Percentiles rank a stretch among this genome's conserved stretches.
Evolutionary conservation across 2,113 vertebrate genomes (phyloP).

Genomic region (Oryzias javanicus): DNA sequence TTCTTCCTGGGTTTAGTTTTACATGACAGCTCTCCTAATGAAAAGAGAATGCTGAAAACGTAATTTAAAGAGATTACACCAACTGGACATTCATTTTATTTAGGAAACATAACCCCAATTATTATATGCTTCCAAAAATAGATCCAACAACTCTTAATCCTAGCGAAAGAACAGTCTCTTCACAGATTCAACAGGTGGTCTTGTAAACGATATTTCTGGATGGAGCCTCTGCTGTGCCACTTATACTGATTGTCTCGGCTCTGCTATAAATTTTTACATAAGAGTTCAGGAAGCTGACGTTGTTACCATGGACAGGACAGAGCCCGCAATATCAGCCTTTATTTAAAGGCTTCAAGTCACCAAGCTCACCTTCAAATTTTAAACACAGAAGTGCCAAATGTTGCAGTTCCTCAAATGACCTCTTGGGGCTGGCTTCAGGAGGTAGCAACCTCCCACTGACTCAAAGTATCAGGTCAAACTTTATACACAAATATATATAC

Average conservation of each 20-base stretch:
- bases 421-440: too few relatives aligned
- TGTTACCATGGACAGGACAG: constrained; percentile 25
- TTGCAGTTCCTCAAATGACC: too few relatives aligned
- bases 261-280: constrained; percentile 41
- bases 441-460: too few relatives aligned
- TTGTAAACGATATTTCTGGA: constrained; percentile 57
- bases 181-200: constrained; percentile 55
- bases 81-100: neutral
- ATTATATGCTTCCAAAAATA: constrained; percentile 47
- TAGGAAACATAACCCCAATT: constrained; percentile 24
- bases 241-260: constrained; percentile 57
- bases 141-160: constrained; percentile 50
- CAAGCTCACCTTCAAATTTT: too few relatives aligned
- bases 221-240: constrained; percentile 29
- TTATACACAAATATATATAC: too few relatives aligned
- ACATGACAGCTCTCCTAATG: constrained; percentile 11
- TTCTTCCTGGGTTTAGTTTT: constrained; percentile 6
- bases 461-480: too few relatives aligned
- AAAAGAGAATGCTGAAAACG: constrained; percentile 3
- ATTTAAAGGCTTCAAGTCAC: too few relatives aligned
- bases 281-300: constrained; percentile 36
- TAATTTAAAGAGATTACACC: neutral
- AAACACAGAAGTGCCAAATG: too few relatives aligned
- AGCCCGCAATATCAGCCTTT: neutral
- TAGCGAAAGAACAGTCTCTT: constrained; percentile 37